Conservation (phyloP, 2,113 vertebrate genomes). For the Syngnathus typhle region DNA sequence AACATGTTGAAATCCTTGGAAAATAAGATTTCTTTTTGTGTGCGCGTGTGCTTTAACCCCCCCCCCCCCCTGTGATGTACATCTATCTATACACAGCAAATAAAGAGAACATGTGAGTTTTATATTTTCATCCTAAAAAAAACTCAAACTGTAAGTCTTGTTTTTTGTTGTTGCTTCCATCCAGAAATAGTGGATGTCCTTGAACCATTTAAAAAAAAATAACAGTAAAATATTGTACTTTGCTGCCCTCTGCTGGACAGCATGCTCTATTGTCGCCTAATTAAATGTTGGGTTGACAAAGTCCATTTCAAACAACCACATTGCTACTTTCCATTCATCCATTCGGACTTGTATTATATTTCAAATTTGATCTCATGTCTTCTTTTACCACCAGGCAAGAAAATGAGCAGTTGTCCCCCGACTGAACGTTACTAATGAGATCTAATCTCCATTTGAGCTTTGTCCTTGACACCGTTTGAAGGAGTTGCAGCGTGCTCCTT, state of each 20-base stretch:
- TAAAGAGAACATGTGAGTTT: constrained; percentile 78
- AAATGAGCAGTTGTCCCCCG: neutral
- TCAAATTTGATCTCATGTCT: neutral
- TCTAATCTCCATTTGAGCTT: neutral
- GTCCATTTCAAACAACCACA: neutral
- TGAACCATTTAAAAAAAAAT: neutral
- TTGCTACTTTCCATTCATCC: neutral
- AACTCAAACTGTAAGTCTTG: constrained; percentile 7
- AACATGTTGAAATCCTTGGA: constrained; percentile 59
- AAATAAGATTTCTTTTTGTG: constrained; percentile 55
- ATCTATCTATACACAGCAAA: constrained; percentile 73
- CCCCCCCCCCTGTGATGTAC: constrained; percentile 67
- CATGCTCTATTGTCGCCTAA: neutral
- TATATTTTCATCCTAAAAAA: constrained; percentile 77
- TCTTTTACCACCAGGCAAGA: neutral
- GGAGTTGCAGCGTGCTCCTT: constrained; percentile 31
- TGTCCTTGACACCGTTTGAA: neutral
- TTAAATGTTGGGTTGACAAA: neutral
- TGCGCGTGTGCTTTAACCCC: constrained; percentile 71
- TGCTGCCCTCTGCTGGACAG: constrained; percentile 40
- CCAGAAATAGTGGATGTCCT: too few relatives aligned
- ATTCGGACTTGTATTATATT: neutral
- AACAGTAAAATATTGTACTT: neutral
- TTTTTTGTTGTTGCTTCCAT: neutral
- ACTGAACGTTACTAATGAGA: neutral